A percentile compares a stretch with the other conserved stretches of the same genome.
phyloP scores from a whole-genome alignment of 1,140 invertebrate genomes.

The Drosophila littoralis region DNA sequence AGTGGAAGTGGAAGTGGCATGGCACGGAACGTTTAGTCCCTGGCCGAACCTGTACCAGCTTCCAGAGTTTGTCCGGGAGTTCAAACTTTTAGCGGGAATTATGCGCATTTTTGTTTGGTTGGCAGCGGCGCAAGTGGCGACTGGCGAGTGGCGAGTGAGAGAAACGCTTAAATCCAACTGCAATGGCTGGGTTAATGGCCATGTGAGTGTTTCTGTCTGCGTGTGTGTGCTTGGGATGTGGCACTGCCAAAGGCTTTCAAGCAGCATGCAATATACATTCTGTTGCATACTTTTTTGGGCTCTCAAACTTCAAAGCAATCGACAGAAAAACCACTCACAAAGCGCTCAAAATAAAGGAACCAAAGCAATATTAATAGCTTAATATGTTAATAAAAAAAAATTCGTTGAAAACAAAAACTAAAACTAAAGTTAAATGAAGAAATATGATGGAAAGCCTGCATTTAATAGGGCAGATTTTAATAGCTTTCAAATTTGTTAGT shows the following conservation, averaged over 20 bases:
- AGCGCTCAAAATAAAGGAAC: slow-evolving; percentile 42
- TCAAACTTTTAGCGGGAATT: slow-evolving; percentile 74
- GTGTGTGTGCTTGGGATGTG: slow-evolving; percentile 40
- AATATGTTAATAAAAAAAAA: background rate
- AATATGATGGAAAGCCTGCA: background rate
- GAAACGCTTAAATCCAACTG: slow-evolving; percentile 44
- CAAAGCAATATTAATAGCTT: slow-evolving; percentile 14
- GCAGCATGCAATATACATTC: slow-evolving; percentile 47
- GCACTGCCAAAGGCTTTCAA: slow-evolving; percentile 59
- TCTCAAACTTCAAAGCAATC: slow-evolving; percentile 68
- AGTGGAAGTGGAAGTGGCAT: slow-evolving; percentile 1
- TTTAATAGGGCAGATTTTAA: background rate
- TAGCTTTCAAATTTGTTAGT: background rate
- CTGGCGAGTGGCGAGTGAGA: slow-evolving; percentile 46
- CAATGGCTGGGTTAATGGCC: slow-evolving; percentile 61
- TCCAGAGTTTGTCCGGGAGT: slow-evolving; percentile 11
- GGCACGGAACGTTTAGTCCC: slow-evolving; percentile 55
- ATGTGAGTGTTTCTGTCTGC: slow-evolving; percentile 36
- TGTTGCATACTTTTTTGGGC: slow-evolving; percentile 47
- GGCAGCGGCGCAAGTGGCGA: slow-evolving; percentile 47
- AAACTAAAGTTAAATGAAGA: background rate
- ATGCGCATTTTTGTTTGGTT: slow-evolving; percentile 78
- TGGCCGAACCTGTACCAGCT: slow-evolving; percentile 5
- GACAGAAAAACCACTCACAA: slow-evolving; percentile 55
- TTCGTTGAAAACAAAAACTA: background rate